phyloP scores from a whole-genome alignment of 2,113 vertebrate genomes.

The Uropsilus gracilis region DNA sequence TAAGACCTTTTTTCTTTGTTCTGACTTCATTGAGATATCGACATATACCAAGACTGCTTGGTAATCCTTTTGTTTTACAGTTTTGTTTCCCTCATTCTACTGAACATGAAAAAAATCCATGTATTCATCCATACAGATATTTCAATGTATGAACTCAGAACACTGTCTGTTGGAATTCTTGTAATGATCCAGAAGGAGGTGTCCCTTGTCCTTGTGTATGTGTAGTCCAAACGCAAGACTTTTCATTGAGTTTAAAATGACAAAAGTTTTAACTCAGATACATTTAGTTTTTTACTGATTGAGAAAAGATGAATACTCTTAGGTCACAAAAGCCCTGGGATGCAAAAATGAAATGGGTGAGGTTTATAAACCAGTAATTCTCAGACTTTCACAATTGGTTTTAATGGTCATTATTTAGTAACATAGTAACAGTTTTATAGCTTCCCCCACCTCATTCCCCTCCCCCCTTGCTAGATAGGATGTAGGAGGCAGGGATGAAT shows the following conservation, averaged over 20 bases:
- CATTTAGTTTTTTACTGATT: background rate
- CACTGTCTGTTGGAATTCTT: background rate
- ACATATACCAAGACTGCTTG: background rate
- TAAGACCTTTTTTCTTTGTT: background rate
- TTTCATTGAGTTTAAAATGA: background rate
- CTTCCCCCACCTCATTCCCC: no score
- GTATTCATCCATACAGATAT: background rate
- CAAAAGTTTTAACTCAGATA: slow-evolving; percentile 17
- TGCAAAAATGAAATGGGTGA: background rate
- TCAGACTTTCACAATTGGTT: background rate
- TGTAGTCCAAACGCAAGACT: background rate
- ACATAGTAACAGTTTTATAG: background rate
- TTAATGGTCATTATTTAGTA: background rate
- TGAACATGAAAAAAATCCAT: background rate
- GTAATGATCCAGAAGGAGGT: background rate
- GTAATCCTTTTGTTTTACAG: background rate
- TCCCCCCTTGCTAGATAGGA: background rate
- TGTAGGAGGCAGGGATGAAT: background rate
- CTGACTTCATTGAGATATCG: background rate
- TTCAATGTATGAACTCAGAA: background rate
- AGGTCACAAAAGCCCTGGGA: background rate
- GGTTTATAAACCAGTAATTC: background rate
- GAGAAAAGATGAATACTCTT: background rate
- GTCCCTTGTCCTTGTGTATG: background rate
- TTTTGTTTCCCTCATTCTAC: background rate